Evolutionary conservation across 2,888 invertebrate species (phyloP).

Genomic region (Taphrorychus bicolor): DNA sequence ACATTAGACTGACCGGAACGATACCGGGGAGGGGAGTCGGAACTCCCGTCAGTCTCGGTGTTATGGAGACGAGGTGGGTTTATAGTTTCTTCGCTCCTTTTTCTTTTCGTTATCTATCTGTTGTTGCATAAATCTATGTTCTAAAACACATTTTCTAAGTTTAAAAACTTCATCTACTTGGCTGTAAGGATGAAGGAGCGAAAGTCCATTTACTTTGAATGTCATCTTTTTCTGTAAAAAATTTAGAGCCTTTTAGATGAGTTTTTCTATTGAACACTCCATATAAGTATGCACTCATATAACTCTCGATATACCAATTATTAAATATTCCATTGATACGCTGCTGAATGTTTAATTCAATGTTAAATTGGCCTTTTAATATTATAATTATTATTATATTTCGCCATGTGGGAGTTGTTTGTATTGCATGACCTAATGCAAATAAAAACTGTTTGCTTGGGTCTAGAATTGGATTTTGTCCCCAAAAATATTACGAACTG

Average conservation of each 20-base stretch:
- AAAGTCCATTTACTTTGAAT: no score
- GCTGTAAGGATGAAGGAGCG: no score
- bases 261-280: no score
- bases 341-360: background rate
- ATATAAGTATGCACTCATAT: no score
- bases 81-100: no score
- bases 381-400: background rate
- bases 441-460: background rate
- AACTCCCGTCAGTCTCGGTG: constrained; percentile 34
- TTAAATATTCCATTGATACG: constrained; percentile 2
- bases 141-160: no score
- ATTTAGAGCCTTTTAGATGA: no score
- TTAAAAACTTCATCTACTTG: no score
- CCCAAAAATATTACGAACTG: background rate
- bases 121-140: no score
- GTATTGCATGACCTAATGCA: background rate
- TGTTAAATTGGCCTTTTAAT: constrained; percentile 5
- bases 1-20: constrained; percentile 32
- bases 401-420: background rate
- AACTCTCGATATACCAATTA: no score
- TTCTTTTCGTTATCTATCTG: no score
- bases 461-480: background rate
- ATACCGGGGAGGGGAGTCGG: constrained; percentile 31
- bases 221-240: no score
- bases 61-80: constrained; percentile 40